Evolutionary conservation across 2,888 invertebrate genomes (phyloP).

Genomic region (Schizaphis graminum): DNA sequence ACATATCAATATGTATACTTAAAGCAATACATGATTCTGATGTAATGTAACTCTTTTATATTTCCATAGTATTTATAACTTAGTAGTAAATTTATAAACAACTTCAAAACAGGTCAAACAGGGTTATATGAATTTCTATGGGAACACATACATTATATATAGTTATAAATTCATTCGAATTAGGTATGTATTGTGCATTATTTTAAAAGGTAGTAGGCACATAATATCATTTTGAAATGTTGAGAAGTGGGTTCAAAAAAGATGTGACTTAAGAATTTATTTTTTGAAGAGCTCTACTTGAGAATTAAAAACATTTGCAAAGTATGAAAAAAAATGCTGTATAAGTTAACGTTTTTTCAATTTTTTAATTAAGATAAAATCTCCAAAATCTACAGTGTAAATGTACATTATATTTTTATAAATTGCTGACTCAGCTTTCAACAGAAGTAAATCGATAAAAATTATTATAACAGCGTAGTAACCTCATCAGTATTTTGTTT

Average conservation of each 20-base stretch:
- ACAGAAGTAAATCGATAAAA: conserved; percentile 1
- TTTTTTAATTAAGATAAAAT: conserved; percentile 2
- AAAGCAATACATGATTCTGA: not conserved
- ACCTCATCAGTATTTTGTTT: conserved; percentile 25
- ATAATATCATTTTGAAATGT: not conserved
- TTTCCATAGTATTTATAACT: not conserved
- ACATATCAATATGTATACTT: not conserved
- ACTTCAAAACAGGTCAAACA: not conserved
- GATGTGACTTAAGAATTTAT: not conserved
- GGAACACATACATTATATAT: not conserved
- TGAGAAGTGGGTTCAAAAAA: not conserved
- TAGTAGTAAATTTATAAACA: not conserved
- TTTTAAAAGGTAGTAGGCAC: not conserved
- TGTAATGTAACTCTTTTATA: not conserved
- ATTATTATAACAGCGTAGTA: not conserved
- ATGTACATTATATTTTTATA: not conserved
- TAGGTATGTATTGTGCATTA: not conserved
- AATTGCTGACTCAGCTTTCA: conserved; percentile 18
- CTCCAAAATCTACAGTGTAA: conserved; percentile 11
- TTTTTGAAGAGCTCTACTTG: conserved; percentile 32
- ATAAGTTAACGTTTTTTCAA: not conserved
- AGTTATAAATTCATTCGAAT: not conserved
- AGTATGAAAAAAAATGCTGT: not conserved
- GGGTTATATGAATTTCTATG: not conserved
- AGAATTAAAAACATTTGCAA: conserved; percentile 34